Evolutionary conservation across 2,797 vertebrate species (phyloP).

Genomic region (Tapera naevia): DNA sequence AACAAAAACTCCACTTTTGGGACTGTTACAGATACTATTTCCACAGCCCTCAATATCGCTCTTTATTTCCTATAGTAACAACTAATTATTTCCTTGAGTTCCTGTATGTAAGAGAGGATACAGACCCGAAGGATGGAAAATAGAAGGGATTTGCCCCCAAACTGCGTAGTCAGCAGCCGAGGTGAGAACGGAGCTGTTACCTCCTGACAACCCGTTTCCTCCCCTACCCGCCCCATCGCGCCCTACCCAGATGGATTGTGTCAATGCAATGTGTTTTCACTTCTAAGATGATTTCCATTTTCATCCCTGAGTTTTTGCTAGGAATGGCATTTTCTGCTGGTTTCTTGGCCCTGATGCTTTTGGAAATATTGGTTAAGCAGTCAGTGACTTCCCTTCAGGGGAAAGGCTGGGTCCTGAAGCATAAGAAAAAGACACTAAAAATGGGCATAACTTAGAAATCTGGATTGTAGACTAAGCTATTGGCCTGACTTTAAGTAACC

Average conservation of each 20-base stretch:
- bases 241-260: constrained; percentile 38
- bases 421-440: neutral
- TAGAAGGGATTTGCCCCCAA: neutral
- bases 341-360: neutral
- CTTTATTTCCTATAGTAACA: neutral
- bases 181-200: neutral
- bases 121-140: neutral
- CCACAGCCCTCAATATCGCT: neutral
- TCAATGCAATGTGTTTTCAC: neutral
- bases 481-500: neutral
- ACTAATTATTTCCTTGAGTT: neutral
- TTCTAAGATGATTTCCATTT: constrained; percentile 1
- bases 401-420: neutral
- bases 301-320: neutral
- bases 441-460: neutral
- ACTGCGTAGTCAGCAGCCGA: neutral
- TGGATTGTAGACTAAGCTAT: neutral
- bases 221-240: neutral
- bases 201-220: constrained; percentile 14
- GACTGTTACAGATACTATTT: neutral
- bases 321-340: neutral
- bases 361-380: neutral
- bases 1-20: neutral
- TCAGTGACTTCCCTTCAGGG: rapidly evolving
- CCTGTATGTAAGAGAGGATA: neutral